A percentile compares a stretch with the other conserved stretches of the same genome.
Evolutionary conservation across 1,140 invertebrate genomes (phyloP).

Genomic region (Sitobion miscanthi): DNA sequence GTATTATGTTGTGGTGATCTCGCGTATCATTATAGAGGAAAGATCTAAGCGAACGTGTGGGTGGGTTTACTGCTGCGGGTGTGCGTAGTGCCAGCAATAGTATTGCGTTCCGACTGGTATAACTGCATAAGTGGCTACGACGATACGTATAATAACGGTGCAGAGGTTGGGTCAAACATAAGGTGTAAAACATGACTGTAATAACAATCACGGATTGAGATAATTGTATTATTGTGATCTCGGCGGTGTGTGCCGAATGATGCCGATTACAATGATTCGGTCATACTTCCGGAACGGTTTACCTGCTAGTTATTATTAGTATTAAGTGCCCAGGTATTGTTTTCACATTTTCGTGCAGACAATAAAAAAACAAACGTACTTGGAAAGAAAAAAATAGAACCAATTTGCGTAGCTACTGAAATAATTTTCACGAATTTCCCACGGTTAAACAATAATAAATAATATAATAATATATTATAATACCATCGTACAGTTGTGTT

Average conservation of each 20-base stretch:
- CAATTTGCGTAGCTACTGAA: not conserved
- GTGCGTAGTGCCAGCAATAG: not conserved
- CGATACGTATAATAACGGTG: not conserved
- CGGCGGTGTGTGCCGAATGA: not conserved
- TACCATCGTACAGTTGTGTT: not conserved
- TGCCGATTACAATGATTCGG: not conserved
- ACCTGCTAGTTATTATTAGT: not conserved
- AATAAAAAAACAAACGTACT: not conserved
- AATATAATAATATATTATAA: not conserved
- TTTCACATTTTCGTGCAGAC: not conserved
- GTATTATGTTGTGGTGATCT: not conserved
- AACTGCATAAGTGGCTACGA: not conserved
- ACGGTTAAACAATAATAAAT: not conserved
- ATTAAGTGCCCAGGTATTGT: not conserved
- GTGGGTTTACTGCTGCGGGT: too few species aligned
- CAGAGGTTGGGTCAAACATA: not conserved
- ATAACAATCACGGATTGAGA: not conserved
- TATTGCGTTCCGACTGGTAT: not conserved
- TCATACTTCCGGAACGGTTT: not conserved
- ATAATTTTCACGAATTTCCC: not conserved
- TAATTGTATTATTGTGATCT: not conserved
- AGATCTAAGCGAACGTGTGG: not conserved
- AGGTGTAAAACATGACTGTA: slow-evolving; percentile 7
- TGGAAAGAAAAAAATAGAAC: not conserved
- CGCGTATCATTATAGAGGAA: not conserved